Percentiles rank a stretch among this genome's conserved stretches.
Evolutionary conservation across 2,888 invertebrate species (phyloP).

Genomic region (Resseliella maxima): DNA sequence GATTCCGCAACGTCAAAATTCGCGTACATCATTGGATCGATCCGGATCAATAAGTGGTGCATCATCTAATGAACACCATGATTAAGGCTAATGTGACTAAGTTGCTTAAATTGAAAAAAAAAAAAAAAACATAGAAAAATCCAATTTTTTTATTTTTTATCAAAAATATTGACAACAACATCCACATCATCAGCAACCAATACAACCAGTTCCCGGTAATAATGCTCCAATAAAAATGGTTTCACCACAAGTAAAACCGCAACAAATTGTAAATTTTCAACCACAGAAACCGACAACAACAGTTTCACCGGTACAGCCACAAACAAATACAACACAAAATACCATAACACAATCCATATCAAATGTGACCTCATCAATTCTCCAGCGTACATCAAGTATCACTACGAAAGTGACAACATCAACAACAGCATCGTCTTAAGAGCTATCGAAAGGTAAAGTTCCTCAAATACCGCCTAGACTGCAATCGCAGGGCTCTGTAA

Average conservation of each 20-base stretch:
- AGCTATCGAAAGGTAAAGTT: constrained; percentile 59
- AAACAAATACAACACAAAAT: constrained; percentile 49
- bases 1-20: constrained; percentile 65
- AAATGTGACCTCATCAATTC: constrained; percentile 59
- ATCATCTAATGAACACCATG: no score
- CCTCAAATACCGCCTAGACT: constrained; percentile 67
- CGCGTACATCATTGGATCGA: constrained; percentile 61
- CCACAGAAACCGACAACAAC: constrained; percentile 59
- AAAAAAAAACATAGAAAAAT: no score
- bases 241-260: no score
- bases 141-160: no score
- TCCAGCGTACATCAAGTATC: constrained; percentile 8
- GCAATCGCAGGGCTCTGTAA: constrained; percentile 64
- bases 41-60: constrained; percentile 58
- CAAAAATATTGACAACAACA: no score
- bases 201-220: no score
- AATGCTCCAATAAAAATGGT: no score
- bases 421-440: constrained; percentile 59
- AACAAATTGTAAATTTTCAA: no score
- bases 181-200: no score
- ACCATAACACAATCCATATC: constrained; percentile 58
- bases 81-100: no score
- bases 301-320: constrained; percentile 57
- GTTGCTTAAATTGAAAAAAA: no score
- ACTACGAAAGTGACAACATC: constrained; percentile 60